Conservation (phyloP, 2,888 invertebrate genomes). For the Caenorhabditis sinica region DNA sequence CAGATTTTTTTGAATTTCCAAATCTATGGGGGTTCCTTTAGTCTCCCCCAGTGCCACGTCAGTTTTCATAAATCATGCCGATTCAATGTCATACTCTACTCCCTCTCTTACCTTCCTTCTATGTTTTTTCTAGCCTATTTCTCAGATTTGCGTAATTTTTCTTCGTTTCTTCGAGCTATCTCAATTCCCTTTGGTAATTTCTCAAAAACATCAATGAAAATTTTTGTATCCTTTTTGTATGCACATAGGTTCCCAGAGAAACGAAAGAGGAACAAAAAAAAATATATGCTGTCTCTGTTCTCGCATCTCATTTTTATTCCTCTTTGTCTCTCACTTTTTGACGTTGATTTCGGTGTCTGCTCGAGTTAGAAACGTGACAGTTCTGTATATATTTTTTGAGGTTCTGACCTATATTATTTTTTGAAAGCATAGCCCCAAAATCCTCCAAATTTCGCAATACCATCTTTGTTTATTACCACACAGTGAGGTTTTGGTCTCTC, state of each 20-base stretch:
- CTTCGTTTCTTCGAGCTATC: not conserved
- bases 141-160: not conserved
- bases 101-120: too few relatives aligned
- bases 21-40: not conserved
- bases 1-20: not conserved
- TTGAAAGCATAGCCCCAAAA: too few relatives aligned
- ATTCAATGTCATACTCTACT: slow-evolving; percentile 22
- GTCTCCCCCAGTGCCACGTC: not conserved
- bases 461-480: too few relatives aligned
- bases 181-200: too few relatives aligned
- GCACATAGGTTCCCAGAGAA: not conserved
- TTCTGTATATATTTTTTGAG: not conserved
- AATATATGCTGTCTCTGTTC: not conserved
- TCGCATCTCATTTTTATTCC: slow-evolving; percentile 13
- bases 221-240: not conserved
- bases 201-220: not conserved
- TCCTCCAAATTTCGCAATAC: too few relatives aligned
- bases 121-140: not conserved
- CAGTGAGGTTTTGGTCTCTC: too few relatives aligned
- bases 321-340: not conserved
- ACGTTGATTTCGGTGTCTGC: not conserved
- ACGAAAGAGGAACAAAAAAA: not conserved
- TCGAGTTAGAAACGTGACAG: not conserved
- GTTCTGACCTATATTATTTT: not conserved
- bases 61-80: slow-evolving; percentile 9